phyloP scores from a whole-genome alignment of 2,888 invertebrate species.

The Syrphus vitripennis region DNA sequence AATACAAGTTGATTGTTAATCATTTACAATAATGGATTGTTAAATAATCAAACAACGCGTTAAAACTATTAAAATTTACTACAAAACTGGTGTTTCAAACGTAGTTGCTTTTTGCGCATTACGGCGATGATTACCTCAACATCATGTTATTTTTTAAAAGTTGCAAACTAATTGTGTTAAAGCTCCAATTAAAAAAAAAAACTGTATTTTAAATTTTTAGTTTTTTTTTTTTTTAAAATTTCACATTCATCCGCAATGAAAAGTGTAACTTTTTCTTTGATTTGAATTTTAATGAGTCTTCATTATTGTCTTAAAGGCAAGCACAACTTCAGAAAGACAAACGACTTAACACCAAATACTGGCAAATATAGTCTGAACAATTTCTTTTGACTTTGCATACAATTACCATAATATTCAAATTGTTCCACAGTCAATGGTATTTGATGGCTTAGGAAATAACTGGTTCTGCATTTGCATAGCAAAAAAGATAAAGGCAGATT shows the following conservation, averaged over 20 bases:
- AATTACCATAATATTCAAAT: constrained; percentile 8
- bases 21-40: too few species aligned
- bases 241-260: neutral
- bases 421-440: neutral
- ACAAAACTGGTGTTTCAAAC: too few species aligned
- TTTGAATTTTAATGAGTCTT: neutral
- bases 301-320: neutral
- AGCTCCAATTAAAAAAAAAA: neutral
- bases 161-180: too few species aligned
- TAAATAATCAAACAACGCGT: too few species aligned
- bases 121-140: too few species aligned
- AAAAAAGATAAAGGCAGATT: neutral
- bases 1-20: too few species aligned
- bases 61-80: too few species aligned
- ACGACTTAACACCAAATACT: constrained; percentile 5
- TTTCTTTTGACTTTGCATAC: constrained; percentile 18
- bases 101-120: too few species aligned
- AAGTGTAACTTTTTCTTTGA: neutral
- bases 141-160: too few species aligned
- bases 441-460: constrained; percentile 25
- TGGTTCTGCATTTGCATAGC: neutral
- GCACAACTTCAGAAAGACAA: neutral
- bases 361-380: constrained; percentile 44
- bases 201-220: too few species aligned
- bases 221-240: neutral